These are phyloP conservation scores for Rhabdornis inornatus DNA, from an alignment of 2,113 vertebrate genomes.

Conservation along the genomic window DNA sequence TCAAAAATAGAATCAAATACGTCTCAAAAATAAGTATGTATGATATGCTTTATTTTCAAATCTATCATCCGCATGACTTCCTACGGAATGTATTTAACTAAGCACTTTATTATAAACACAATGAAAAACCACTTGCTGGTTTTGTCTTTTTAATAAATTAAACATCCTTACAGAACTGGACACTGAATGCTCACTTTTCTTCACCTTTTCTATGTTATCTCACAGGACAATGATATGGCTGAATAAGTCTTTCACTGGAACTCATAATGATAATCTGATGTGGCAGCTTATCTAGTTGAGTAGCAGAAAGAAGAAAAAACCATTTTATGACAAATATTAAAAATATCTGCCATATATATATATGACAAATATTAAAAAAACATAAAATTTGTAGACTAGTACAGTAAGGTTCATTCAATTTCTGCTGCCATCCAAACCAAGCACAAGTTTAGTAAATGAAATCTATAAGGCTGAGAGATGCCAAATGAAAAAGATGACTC, in stretches of 20 bases:
- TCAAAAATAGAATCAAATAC: not conserved
- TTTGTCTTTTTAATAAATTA: not conserved
- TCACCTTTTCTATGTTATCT: not conserved
- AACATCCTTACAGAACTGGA: not conserved
- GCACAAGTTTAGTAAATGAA: not conserved
- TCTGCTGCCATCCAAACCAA: not conserved
- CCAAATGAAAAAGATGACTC: not conserved
- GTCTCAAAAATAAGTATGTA: not conserved
- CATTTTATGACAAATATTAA: not conserved
- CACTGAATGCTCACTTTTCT: not conserved
- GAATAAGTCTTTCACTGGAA: not conserved
- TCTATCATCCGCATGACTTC: not conserved
- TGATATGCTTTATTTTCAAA: not conserved
- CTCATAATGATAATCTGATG: not conserved
- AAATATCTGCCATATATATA: not conserved
- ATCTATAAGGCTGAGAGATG: not conserved
- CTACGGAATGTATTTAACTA: not conserved
- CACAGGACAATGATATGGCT: not conserved
- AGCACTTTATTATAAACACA: not conserved
- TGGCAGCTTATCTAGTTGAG: not conserved
- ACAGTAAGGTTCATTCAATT: not conserved
- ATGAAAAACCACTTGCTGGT: accelerated
- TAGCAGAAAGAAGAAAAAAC: not conserved
- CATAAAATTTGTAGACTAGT: not conserved
- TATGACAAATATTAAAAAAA: not conserved